A percentile compares a stretch with the other conserved stretches of the same genome.
Conservation (phyloP, 2,888 invertebrate genomes). For the Andricus quercusramuli region DNA sequence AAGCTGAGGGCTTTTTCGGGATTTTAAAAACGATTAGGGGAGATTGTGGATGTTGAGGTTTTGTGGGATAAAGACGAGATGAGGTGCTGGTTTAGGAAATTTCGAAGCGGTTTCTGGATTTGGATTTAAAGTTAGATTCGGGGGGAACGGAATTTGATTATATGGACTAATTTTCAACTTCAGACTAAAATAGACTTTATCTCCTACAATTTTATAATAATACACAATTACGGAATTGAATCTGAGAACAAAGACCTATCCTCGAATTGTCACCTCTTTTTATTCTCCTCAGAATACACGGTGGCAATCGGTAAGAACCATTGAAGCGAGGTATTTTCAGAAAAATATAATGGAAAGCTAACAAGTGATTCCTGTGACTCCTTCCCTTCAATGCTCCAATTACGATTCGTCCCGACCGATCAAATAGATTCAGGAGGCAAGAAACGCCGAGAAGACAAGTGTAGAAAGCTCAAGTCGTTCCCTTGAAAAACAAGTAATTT, state of each 20-base stretch:
- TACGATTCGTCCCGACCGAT: slow-evolving; percentile 35
- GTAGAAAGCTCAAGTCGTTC: slow-evolving; percentile 36
- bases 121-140: no score
- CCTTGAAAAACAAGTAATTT: slow-evolving; percentile 36
- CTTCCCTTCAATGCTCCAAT: slow-evolving; percentile 38
- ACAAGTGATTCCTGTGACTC: slow-evolving; percentile 38
- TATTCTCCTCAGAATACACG: background rate
- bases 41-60: slow-evolving; percentile 32
- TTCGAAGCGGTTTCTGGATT: no score
- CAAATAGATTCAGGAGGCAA: slow-evolving; percentile 36
- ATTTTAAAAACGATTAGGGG: slow-evolving; percentile 37
- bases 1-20: slow-evolving; percentile 32
- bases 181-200: no score
- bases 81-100: slow-evolving; percentile 12
- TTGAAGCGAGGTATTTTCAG: slow-evolving; percentile 31
- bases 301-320: slow-evolving; percentile 23
- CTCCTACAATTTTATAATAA: background rate
- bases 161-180: no score
- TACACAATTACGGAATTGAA: background rate
- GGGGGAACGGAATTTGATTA: no score
- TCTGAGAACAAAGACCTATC: background rate
- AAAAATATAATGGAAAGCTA: slow-evolving; percentile 42
- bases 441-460: slow-evolving; percentile 40
- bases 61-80: slow-evolving; percentile 6
- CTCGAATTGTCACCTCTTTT: background rate